Evolutionary conservation across 2,888 invertebrate species (phyloP).

Genomic region (Habrosyne pyritoides): DNA sequence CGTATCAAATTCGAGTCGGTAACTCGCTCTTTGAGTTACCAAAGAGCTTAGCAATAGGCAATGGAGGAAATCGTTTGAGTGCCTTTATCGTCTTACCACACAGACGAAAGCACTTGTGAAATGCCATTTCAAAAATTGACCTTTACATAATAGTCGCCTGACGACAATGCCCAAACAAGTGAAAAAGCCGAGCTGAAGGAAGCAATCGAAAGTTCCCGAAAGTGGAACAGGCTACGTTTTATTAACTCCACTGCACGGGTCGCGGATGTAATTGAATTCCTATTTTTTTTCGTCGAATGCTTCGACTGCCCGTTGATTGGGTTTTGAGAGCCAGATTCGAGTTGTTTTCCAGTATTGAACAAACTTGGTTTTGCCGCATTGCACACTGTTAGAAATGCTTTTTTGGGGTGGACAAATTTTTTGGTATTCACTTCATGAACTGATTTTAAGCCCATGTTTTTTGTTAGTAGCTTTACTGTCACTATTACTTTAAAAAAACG

Average conservation of each 20-base stretch:
- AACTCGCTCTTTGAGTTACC: background rate
- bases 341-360: constrained; percentile 2
- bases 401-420: background rate
- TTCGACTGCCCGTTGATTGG: constrained; percentile 28
- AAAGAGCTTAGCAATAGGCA: background rate
- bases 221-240: constrained; percentile 4
- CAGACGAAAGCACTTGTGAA: background rate
- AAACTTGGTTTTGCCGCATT: constrained; percentile 4
- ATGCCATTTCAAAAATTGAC: background rate
- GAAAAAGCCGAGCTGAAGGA: constrained; percentile 10
- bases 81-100: background rate
- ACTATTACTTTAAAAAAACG: too few species aligned
- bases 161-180: constrained; percentile 1
- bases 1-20: background rate
- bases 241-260: constrained; percentile 12
- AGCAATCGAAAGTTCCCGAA: constrained; percentile 11
- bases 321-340: constrained; percentile 25
- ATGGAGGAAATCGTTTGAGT: background rate
- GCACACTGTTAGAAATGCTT: background rate
- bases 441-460: background rate
- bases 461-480: too few species aligned
- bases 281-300: constrained; percentile 24
- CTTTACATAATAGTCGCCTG: background rate
- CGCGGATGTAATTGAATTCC: constrained; percentile 34
- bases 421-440: background rate